Evolutionary conservation across 2,113 vertebrate genomes (phyloP).

Genomic region (Pipra filicauda): DNA sequence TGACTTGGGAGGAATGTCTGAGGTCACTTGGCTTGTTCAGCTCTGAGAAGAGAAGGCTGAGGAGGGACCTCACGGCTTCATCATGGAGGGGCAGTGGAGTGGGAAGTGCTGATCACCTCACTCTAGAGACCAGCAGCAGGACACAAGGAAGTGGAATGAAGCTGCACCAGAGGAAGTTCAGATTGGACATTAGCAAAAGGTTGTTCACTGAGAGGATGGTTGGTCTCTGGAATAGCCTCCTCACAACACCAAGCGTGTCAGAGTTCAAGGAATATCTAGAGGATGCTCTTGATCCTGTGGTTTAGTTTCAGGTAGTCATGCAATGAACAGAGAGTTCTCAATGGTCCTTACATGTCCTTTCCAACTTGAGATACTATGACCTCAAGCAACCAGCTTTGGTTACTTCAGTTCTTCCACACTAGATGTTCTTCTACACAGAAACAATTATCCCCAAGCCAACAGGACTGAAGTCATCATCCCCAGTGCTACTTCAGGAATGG

Average conservation of each 20-base stretch:
- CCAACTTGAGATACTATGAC: neutral
- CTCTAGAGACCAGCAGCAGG: neutral
- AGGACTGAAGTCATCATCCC: neutral
- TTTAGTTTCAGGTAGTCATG: neutral
- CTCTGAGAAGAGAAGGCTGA: neutral
- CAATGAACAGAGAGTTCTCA: neutral
- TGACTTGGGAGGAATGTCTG: neutral
- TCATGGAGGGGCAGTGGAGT: neutral
- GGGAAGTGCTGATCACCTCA: neutral
- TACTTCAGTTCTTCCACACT: neutral
- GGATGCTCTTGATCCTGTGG: neutral
- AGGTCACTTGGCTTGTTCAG: neutral
- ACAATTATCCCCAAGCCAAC: neutral
- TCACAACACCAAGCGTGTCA: neutral
- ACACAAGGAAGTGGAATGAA: neutral
- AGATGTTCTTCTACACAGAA: neutral
- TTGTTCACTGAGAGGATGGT: neutral
- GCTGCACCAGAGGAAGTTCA: neutral
- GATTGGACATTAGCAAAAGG: too few relatives aligned
- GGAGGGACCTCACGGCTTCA: neutral
- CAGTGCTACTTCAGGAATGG: neutral
- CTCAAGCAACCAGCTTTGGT: neutral
- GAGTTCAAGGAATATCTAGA: neutral
- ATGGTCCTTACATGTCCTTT: neutral
- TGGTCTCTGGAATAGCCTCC: too few relatives aligned